phyloP scores from a whole-genome alignment of 1,140 invertebrate species.

The Heliconius himera region DNA sequence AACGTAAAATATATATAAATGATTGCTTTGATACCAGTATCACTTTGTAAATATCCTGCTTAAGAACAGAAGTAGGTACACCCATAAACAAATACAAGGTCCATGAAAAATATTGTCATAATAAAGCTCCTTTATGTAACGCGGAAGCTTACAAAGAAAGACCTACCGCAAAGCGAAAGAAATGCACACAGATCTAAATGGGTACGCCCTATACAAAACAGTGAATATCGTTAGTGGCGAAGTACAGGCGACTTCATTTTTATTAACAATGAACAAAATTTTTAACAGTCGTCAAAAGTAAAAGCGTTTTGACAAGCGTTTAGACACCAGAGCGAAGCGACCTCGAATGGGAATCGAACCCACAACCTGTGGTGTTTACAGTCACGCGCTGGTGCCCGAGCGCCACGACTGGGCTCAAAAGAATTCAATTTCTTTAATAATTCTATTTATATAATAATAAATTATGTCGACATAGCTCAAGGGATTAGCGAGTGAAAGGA shows the following conservation, averaged over 20 bases:
- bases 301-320: too few species aligned
- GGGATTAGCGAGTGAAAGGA: too few species aligned
- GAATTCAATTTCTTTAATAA: too few species aligned
- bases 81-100: constrained; percentile 27
- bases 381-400: too few species aligned
- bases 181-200: constrained; percentile 31
- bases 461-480: too few species aligned
- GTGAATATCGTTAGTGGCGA: not conserved
- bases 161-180: constrained; percentile 32
- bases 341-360: too few species aligned
- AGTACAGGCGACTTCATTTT: not conserved
- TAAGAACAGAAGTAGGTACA: not conserved
- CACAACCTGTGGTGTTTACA: too few species aligned
- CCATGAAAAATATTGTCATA: constrained; percentile 28
- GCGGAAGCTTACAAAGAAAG: constrained; percentile 32
- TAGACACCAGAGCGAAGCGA: too few species aligned
- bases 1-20: too few species aligned
- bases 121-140: constrained; percentile 37
- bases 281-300: not conserved
- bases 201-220: constrained; percentile 11
- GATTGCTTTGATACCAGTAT: not conserved
- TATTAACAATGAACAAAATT: not conserved
- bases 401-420: too few species aligned
- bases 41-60: not conserved
- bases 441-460: too few species aligned